Percentiles rank a stretch among this genome's conserved stretches.
Conservation (phyloP, 2,113 vertebrate genomes). For the Muntiacus reevesi region DNA sequence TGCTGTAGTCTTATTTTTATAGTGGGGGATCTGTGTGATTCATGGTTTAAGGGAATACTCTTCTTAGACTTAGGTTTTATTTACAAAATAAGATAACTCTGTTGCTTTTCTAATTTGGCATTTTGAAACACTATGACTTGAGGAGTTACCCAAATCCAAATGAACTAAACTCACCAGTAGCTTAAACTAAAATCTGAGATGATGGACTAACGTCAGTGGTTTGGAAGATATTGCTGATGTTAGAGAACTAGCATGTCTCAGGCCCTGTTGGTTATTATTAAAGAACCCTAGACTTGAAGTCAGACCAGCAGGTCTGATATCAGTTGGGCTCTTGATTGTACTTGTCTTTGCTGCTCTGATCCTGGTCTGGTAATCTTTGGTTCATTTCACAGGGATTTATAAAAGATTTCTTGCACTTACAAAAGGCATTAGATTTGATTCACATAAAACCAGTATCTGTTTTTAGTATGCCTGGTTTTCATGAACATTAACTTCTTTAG, state of each 20-base stretch:
- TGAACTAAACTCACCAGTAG: background rate
- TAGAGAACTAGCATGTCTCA: background rate
- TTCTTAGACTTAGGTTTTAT: constrained; percentile 13
- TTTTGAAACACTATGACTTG: background rate
- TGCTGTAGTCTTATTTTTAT: background rate
- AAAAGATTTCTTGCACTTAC: background rate
- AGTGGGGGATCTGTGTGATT: background rate
- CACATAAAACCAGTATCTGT: background rate
- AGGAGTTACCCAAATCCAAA: background rate
- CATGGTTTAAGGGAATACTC: background rate
- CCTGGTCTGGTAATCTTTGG: background rate
- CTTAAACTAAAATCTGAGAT: background rate
- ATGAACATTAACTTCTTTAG: background rate
- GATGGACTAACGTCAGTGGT: background rate
- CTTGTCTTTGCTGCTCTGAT: background rate
- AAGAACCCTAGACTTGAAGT: background rate
- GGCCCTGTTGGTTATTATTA: background rate
- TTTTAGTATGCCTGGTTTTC: background rate
- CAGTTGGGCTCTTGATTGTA: background rate
- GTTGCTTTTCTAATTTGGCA: constrained; percentile 16
- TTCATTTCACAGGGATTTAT: background rate
- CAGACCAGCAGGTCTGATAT: background rate
- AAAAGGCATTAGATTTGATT: background rate
- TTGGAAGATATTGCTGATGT: background rate
- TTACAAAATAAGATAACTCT: background rate